Evolutionary conservation across 2,888 invertebrate species (phyloP).

Genomic region (Cheilosia grossa): DNA sequence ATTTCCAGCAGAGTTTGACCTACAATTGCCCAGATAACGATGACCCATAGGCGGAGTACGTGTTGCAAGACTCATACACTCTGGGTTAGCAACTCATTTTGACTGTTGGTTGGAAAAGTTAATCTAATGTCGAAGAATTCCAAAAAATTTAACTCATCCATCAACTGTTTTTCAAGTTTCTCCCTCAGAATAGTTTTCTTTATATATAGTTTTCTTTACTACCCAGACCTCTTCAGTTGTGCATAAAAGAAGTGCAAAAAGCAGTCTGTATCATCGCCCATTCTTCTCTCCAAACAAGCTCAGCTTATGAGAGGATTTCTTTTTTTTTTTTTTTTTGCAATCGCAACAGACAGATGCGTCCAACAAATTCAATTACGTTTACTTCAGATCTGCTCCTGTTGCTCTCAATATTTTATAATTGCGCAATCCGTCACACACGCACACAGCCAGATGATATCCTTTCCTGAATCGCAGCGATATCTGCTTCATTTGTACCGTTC

Average conservation of each 20-base stretch:
- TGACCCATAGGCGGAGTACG: too few species aligned
- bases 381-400: conserved; percentile 12
- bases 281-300: background rate
- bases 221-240: background rate
- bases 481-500: background rate
- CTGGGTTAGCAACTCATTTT: too few species aligned
- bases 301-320: conserved; percentile 2
- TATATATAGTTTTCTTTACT: background rate
- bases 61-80: too few species aligned
- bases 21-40: too few species aligned
- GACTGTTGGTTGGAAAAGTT: too few species aligned
- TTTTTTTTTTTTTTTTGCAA: conserved; percentile 2
- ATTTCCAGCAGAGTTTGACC: too few species aligned
- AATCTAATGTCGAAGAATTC: too few species aligned
- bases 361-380: conserved; percentile 31
- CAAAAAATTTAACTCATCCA: too few species aligned
- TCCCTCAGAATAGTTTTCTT: too few species aligned
- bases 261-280: background rate
- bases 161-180: too few species aligned
- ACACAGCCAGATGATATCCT: conserved; percentile 19
- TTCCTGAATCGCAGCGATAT: conserved; percentile 22
- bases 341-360: conserved; percentile 50
- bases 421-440: conserved; percentile 54
- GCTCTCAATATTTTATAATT: conserved; percentile 58
- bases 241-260: conserved; percentile 8